Percentiles rank a stretch among this genome's conserved stretches.
Evolutionary conservation across 2,797 vertebrate genomes (phyloP).

Genomic region (Onychomys torridus): DNA sequence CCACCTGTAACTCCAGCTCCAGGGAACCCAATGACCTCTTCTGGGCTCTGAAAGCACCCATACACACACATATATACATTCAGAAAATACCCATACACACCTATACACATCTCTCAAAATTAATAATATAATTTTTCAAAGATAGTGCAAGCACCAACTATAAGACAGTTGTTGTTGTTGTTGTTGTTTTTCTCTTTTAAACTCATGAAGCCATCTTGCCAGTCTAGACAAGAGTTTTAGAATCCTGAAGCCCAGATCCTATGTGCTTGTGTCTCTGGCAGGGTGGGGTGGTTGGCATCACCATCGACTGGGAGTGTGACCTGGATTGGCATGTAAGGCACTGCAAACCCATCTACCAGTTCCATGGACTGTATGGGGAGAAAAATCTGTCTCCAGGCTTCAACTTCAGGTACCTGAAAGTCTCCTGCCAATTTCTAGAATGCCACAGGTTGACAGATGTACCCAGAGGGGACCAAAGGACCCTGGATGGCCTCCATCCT

Average conservation of each 20-base stretch:
- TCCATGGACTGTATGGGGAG: conserved; percentile 93
- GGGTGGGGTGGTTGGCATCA: conserved; percentile 96
- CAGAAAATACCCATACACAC: too few relatives aligned
- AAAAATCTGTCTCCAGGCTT: conserved; percentile 92
- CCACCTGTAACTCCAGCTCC: neutral
- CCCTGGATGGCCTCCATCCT: neutral
- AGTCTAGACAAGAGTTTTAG: neutral
- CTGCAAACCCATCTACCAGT: conserved; percentile 93
- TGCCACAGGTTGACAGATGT: neutral
- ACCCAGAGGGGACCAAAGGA: neutral
- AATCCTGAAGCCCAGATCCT: neutral
- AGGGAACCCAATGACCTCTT: neutral
- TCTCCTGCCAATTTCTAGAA: neutral
- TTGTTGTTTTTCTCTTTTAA: neutral
- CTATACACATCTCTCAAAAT: neutral
- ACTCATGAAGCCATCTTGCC: neutral
- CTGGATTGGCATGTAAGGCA: conserved; percentile 90
- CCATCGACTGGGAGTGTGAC: conserved; percentile 97
- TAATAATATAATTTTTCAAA: neutral
- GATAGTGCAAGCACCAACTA: neutral
- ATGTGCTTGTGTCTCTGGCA: conserved; percentile 75
- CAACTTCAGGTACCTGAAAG: conserved; percentile 94
- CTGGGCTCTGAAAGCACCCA: neutral
- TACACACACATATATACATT: too few relatives aligned
- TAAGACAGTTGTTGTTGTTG: neutral